Conservation (phyloP, 2,797 vertebrate species). For the Pyrocephalus nanus region DNA sequence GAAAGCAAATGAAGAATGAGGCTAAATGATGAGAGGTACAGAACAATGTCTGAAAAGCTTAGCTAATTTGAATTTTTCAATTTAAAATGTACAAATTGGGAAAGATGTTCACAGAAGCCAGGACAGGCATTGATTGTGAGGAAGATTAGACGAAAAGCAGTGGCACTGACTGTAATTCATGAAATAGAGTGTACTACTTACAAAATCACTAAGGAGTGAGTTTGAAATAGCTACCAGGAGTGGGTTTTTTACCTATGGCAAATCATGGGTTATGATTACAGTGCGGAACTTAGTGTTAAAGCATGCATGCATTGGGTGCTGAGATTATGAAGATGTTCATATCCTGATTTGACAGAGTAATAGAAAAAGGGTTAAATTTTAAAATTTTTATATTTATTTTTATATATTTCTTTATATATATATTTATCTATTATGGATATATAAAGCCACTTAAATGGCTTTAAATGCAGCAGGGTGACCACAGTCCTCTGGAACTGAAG, state of each 20-base stretch:
- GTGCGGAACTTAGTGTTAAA: background rate
- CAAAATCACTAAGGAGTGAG: background rate
- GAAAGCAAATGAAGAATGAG: background rate
- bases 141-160: background rate
- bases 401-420: background rate
- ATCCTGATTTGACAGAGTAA: background rate
- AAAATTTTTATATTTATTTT: background rate
- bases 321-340: background rate
- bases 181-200: background rate
- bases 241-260: background rate
- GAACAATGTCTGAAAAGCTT: background rate
- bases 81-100: background rate
- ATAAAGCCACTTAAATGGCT: background rate
- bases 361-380: background rate
- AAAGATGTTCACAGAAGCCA: background rate
- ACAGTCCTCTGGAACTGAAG: background rate
- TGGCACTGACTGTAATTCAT: background rate
- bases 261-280: background rate
- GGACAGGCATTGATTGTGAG: background rate
- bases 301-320: background rate
- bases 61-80: background rate
- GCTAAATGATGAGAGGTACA: background rate
- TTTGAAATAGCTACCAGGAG: background rate
- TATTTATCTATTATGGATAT: background rate
- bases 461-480: background rate